Base-by-base conservation (phyloP, 2,888 invertebrate species). In the Phragmatobia fuliginosa region DNA sequence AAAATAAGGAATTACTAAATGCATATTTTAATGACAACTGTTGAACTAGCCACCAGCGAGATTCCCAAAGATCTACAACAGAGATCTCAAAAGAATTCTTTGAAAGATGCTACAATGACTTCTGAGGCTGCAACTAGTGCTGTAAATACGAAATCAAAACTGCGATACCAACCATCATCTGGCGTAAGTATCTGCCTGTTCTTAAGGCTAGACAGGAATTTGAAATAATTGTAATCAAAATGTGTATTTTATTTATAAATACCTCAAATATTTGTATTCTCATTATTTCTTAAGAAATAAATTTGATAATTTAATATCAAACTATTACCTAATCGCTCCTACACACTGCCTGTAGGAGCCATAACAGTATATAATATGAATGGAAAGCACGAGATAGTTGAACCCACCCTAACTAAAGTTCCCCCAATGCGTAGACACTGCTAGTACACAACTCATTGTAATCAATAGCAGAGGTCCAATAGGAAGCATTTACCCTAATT, bases 1-100 rank as follows among this genome's bases (percentile, higher is more conserved):
- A 10, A 11, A 52, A 14, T 25, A 60, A n/a, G n/a, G n/a, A n/a
- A n/a, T n/a, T n/a, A n/a, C n/a, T n/a, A n/a, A n/a, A n/a, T n/a
- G n/a, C n/a, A 62, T 62, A 62, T 38, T 6, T 38, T 62, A 25
- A 33, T 10, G 14, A 31, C n/a, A 36, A 28, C 16, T 62, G 25
- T 62, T 72, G 52, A 71, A 81, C 70, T 76, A 90, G 89, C 76
- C 14, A 82, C 82, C 33, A 83, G 74, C 59, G 85, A 84, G 65
- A 73, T 83, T 16, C n/a, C 62, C 41, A 83, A 83, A 32, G 79
- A 83, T 25, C 68, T 71, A 32, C 83, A 76, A 14, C 68, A 74
- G 8, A 86, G 83, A 66, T 56, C 72, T 6, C 16, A 67, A 4
- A 73, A 66, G 58, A 59, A 49, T 25, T 33, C 59, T 14, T 61